Percentiles rank a stretch among this genome's conserved stretches.
These are phyloP conservation scores for Epinephelus coioides DNA, from an alignment of 2,797 vertebrate species.

Conservation along the genomic window DNA sequence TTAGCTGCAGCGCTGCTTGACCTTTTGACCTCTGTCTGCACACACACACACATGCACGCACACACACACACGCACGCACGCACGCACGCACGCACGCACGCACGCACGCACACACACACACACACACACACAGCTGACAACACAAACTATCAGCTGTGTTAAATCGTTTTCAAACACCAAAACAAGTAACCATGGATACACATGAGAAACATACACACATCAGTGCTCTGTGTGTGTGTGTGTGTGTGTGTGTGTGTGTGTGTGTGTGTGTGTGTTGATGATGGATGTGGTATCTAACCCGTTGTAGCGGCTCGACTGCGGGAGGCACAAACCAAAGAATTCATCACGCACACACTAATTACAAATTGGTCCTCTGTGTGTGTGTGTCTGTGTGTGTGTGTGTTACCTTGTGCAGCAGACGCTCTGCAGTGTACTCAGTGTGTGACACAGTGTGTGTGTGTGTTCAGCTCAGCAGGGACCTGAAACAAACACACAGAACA, in stretches of 20 bases:
- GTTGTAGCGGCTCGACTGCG: slow-evolving; percentile 23
- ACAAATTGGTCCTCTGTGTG: slow-evolving; percentile 19
- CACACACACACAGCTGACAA: background rate
- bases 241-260: slow-evolving; percentile 6
- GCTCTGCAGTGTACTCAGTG: slow-evolving; percentile 17
- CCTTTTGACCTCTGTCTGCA: slow-evolving; percentile 50
- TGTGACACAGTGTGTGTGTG: slow-evolving; percentile 6
- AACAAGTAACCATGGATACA: slow-evolving; percentile 39
- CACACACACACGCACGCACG: background rate
- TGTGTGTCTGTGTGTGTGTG: background rate
- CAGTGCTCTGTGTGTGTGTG: background rate
- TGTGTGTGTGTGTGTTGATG: slow-evolving; percentile 10
- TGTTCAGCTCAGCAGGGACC: slow-evolving; percentile 38
- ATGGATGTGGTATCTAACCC: slow-evolving; percentile 36
- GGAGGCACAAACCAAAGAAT: slow-evolving; percentile 26
- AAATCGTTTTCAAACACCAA: slow-evolving; percentile 8
- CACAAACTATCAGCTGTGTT: background rate
- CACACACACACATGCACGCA: background rate
- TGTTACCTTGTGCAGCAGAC: slow-evolving; percentile 34
- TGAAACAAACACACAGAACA: slow-evolving; percentile 40
- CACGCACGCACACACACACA: background rate
- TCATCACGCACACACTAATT: slow-evolving; percentile 34
- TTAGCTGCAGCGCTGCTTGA: slow-evolving; percentile 45
- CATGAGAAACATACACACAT: slow-evolving; percentile 7
- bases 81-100: background rate